A percentile compares a stretch with the other conserved stretches of the same genome.
Evolutionary conservation across 2,113 vertebrate genomes (phyloP).

Genomic region (Myiozetetes cayanensis): DNA sequence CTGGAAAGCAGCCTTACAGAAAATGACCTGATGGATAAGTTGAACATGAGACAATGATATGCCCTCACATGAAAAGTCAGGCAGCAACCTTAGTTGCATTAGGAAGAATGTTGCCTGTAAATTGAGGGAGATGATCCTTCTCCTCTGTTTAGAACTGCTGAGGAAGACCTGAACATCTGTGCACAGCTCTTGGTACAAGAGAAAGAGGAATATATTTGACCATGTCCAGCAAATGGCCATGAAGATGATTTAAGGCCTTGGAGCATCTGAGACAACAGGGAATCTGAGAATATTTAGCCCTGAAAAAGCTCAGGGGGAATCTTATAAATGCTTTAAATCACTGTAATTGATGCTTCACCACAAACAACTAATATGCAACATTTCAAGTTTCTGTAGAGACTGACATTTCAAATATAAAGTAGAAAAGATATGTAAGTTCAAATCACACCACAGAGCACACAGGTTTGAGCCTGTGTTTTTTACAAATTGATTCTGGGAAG

Average conservation of each 20-base stretch:
- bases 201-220: background rate
- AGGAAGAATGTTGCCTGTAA: background rate
- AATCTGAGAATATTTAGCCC: background rate
- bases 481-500: background rate
- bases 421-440: background rate
- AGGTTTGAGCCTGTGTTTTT: background rate
- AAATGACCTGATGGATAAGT: background rate
- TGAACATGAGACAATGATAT: background rate
- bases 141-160: background rate
- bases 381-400: background rate
- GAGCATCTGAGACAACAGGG: background rate
- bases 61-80: background rate
- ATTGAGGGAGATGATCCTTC: background rate
- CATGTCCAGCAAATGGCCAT: background rate
- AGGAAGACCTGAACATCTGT: background rate
- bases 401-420: background rate
- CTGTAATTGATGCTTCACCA: background rate
- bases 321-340: background rate
- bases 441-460: background rate
- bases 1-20: background rate
- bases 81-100: background rate
- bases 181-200: background rate
- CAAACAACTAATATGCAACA: background rate
- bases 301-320: background rate
- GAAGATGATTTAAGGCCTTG: background rate